These are phyloP conservation scores for Tolmerus cingulatus DNA, from an alignment of 2,888 invertebrate genomes.

Conservation along the genomic window DNA sequence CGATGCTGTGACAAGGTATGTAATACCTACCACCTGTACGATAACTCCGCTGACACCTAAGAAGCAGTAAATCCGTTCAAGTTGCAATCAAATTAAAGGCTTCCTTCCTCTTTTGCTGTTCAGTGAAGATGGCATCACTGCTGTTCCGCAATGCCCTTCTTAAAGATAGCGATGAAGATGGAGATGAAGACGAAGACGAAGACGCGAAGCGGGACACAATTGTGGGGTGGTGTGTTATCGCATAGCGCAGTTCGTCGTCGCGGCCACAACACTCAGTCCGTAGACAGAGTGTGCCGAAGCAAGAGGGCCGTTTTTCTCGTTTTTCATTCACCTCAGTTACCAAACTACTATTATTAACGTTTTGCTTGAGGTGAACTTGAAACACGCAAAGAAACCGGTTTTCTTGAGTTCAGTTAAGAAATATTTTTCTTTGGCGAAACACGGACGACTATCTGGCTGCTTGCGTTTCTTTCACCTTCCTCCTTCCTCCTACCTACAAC, in stretches of 20 bases:
- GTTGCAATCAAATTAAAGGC: conserved; percentile 17
- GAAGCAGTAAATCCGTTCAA: conserved; percentile 19
- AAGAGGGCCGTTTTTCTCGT: neutral
- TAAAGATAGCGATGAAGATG: neutral
- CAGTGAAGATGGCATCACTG: neutral
- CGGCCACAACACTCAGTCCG: neutral
- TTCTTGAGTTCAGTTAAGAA: conserved; percentile 38
- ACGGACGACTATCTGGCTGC: neutral
- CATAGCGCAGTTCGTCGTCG: neutral
- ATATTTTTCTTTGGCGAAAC: neutral
- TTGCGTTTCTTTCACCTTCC: neutral
- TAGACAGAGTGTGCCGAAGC: conserved; percentile 22
- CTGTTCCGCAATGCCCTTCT: conserved; percentile 16
- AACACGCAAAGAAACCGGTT: conserved; percentile 20
- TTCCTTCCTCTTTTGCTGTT: neutral
- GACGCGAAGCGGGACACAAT: neutral
- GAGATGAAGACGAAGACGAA: neutral
- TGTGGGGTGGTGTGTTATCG: neutral
- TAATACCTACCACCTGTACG: neutral
- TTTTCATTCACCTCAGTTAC: conserved; percentile 9
- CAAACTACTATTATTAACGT: conserved; percentile 38
- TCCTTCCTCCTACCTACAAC: neutral
- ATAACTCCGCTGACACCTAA: conserved; percentile 6
- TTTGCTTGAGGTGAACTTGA: conserved; percentile 34
- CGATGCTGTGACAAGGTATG: neutral